Conservation (phyloP, 2,797 vertebrate species). For the Oreochromis grahami region DNA sequence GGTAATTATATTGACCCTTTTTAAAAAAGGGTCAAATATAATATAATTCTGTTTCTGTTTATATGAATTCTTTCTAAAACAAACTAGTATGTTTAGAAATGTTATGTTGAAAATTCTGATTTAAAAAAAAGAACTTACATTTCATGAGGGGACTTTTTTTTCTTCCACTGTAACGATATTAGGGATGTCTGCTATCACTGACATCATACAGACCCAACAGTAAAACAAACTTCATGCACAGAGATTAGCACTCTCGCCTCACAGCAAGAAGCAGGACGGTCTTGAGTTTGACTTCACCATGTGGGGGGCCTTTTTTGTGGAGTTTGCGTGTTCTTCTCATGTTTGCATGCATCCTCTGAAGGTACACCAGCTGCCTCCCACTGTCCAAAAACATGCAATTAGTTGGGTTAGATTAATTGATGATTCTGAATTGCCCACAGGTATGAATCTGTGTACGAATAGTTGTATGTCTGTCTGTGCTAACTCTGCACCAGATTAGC, state of each 20-base stretch:
- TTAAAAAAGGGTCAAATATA: neutral
- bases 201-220: neutral
- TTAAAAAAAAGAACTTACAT: neutral
- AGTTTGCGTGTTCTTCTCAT: neutral
- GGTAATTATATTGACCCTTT: neutral
- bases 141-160: neutral
- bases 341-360: neutral
- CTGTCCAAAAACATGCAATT: neutral
- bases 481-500: neutral
- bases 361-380: neutral
- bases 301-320: neutral
- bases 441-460: neutral
- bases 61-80: neutral
- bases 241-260: neutral
- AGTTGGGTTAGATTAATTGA: fast-evolving
- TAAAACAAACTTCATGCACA: neutral
- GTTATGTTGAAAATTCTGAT: neutral
- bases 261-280: neutral
- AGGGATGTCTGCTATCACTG: neutral
- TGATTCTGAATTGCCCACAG: neutral
- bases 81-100: neutral
- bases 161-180: neutral
- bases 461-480: neutral
- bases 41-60: neutral
- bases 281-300: neutral